Conservation (phyloP, 53 echinoderm and acorn worm genomes). For the Antedon mediterranea region DNA sequence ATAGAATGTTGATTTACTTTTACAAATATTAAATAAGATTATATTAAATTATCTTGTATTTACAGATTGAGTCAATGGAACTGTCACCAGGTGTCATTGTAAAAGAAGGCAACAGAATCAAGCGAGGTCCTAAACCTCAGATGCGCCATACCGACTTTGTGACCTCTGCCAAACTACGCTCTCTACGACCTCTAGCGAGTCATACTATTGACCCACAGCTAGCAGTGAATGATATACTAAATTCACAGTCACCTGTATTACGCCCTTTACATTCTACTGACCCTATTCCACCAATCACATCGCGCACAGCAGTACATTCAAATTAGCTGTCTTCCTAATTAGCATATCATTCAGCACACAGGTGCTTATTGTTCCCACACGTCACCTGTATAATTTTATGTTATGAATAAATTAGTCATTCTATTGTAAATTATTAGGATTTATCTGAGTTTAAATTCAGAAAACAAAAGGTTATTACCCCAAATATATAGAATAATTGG, state of each 20-base stretch:
- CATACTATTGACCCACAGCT: conserved; percentile 21
- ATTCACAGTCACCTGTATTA: conserved; percentile 42
- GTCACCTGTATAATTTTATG: too few relatives aligned
- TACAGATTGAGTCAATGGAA: conserved; percentile 90
- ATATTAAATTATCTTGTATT: neutral
- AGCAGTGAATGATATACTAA: conserved; percentile 60
- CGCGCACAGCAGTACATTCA: conserved; percentile 7
- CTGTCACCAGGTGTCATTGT: conserved; percentile 83
- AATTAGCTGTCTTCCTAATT: neutral
- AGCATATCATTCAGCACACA: neutral
- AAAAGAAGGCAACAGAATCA: conserved; percentile 73
- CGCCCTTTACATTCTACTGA: conserved; percentile 55
- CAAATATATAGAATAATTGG: too few relatives aligned
- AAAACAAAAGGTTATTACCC: too few relatives aligned
- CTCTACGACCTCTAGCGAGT: conserved; percentile 46
- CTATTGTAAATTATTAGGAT: too few relatives aligned
- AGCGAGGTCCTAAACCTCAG: conserved; percentile 69
- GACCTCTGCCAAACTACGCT: conserved; percentile 72
- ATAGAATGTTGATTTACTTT: too few relatives aligned
- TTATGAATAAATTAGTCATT: too few relatives aligned
- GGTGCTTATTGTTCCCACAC: neutral
- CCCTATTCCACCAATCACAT: conserved; percentile 76
- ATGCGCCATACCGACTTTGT: conserved; percentile 43
- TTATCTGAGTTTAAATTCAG: too few relatives aligned
- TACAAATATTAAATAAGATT: neutral